Evolutionary conservation across 2,888 invertebrate genomes (phyloP).

Genomic region (Cylindroiulus punctatus): DNA sequence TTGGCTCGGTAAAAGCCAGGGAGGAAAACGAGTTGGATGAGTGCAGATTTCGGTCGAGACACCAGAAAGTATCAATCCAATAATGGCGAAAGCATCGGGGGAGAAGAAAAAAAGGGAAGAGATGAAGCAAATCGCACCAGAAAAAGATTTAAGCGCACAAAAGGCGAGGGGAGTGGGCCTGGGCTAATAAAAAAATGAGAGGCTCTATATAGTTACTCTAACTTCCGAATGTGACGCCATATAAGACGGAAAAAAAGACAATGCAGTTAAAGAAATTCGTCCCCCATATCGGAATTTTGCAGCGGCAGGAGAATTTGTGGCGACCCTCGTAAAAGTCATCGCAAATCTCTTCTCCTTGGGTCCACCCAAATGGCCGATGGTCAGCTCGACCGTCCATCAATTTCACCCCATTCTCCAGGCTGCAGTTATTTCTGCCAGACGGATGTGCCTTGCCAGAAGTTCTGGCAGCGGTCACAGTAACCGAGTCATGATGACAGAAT

Average conservation of each 20-base stretch:
- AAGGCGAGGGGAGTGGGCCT: not conserved
- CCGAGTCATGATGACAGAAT: no score
- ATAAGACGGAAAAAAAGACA: no score
- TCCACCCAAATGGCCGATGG: constrained; percentile 23
- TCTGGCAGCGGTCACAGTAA: no score
- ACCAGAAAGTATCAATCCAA: constrained; percentile 25
- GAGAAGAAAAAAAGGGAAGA: not conserved
- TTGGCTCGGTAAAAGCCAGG: not conserved
- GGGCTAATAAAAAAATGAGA: constrained; percentile 10
- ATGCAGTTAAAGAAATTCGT: not conserved
- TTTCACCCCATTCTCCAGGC: not conserved
- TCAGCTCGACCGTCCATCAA: not conserved
- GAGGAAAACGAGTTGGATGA: not conserved
- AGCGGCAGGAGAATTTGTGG: not conserved
- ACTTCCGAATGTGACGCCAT: not conserved
- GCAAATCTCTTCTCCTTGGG: not conserved
- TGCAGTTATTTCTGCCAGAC: not conserved
- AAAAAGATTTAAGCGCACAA: constrained; percentile 20
- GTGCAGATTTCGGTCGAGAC: constrained; percentile 34
- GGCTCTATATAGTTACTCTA: constrained; percentile 8
- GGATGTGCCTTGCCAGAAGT: not conserved
- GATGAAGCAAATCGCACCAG: constrained; percentile 28
- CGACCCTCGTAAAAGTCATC: constrained; percentile 35
- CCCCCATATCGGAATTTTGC: not conserved
- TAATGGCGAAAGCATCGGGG: not conserved